phyloP scores from a whole-genome alignment of 2,888 invertebrate species.

The Lampropteryx suffumata region DNA sequence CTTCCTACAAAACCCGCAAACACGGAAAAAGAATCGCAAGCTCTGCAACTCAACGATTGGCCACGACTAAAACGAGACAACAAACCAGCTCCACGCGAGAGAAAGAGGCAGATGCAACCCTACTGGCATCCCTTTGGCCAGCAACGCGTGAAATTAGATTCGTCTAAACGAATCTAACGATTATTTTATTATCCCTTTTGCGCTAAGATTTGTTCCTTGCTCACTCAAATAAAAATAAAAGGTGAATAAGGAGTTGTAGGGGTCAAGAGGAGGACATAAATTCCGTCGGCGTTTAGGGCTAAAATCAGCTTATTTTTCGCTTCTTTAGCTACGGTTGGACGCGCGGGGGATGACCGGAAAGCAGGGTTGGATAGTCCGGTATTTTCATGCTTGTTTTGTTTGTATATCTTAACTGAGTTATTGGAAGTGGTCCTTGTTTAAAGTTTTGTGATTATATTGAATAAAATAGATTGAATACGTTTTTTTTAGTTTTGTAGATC shows the following conservation, averaged over 20 bases:
- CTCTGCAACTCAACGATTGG: conserved; percentile 62
- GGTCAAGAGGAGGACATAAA: conserved; percentile 76
- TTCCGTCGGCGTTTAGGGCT: conserved; percentile 70
- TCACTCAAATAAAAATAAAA: conserved; percentile 83
- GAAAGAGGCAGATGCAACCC: conserved; percentile 54
- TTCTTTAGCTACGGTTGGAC: conserved; percentile 63
- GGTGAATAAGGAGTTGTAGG: conserved; percentile 77
- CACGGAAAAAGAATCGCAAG: conserved; percentile 63
- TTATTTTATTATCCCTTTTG: conserved; percentile 83
- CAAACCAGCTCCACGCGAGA: conserved; percentile 22
- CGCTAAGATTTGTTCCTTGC: conserved; percentile 83
- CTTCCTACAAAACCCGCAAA: conserved; percentile 63
- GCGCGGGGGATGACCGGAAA: conserved; percentile 26
- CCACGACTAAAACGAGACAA: conserved; percentile 53
- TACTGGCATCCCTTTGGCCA: conserved; percentile 74
- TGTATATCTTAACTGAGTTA: conserved; percentile 22
- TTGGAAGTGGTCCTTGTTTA: conserved; percentile 10
- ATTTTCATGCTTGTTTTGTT: conserved; percentile 32
- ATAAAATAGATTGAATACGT: no score
- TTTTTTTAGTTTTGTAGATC: no score
- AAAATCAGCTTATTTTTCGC: conserved; percentile 75
- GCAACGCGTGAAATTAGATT: conserved; percentile 81
- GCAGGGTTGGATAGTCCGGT: conserved; percentile 14
- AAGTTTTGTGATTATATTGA: no score
- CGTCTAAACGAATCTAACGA: conserved; percentile 83